Base-by-base conservation (phyloP, 1,140 invertebrate genomes). In the Tribolium madens region DNA sequence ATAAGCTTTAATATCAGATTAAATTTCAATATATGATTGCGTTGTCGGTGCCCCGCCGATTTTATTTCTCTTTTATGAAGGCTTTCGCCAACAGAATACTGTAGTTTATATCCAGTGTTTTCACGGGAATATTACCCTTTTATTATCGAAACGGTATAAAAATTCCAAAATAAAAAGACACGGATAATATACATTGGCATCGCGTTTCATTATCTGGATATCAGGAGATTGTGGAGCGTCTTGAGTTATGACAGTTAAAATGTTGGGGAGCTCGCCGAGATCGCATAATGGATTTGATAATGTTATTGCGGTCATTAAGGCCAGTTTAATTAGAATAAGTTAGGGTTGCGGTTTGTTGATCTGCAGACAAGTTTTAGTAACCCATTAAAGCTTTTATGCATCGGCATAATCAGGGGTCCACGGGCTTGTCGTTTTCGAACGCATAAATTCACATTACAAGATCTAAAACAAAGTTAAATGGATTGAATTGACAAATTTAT, bases 271-370 rank as follows among this genome's bases (percentile, higher is more conserved):
- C 42, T 50, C 50, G 46, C 21, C 42, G 70, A 48, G 70, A 72
- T 72, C 21, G 70, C 46, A 72, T 79, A 79, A 79, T 79, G 78
- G 78, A 79, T 79, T 79, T 79, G 78, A 79, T 79, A 79, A 79
- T 79, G 76, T 79, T 79, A 79, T 79, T 75, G 76, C 73, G 69
- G 76, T 75, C 76, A 77, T 79, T 79, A 79, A 79, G 78, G 78
- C 72, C 76, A 77, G 76, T 77, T 77, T 79, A 79, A 79, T 79
- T 77, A 71, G 50, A 70, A 64, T 71, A 76, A 79, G 75, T 77
- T 77, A 69, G 75, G 70, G 70, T 74, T 71, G 74, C 50, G 75
- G 70, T 79, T 79, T 79, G 78, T 79, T 79, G 73, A 79, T 79
- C 71, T 71, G 50, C 75, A 72, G 70, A 72, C 75, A 77, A 79